Evolutionary conservation across 2,113 vertebrate species (phyloP).

Genomic region (Laterallus jamaicensis): DNA sequence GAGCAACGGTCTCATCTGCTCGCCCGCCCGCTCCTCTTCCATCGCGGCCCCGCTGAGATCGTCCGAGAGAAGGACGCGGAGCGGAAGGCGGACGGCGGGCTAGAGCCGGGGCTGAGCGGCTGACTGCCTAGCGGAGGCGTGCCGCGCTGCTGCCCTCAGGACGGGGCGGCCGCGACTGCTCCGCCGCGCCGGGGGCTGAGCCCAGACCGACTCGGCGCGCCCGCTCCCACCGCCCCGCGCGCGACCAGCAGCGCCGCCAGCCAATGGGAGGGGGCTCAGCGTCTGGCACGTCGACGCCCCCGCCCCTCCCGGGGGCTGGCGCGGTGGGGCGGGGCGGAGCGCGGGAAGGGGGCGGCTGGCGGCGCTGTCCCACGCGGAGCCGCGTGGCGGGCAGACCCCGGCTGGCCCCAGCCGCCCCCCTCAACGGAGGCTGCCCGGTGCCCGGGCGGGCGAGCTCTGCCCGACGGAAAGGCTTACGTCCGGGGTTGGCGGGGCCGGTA

Average conservation of each 20-base stretch:
- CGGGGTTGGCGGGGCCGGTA: neutral
- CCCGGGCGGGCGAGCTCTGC: neutral
- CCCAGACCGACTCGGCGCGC: neutral
- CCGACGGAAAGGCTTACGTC: too few species aligned
- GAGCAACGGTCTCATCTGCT: conserved; percentile 82
- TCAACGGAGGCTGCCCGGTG: too few species aligned
- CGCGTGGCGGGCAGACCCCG: neutral
- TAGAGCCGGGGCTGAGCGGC: neutral
- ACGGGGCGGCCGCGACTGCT: neutral
- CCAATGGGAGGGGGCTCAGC: neutral
- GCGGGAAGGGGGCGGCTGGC: neutral
- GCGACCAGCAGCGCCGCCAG: neutral
- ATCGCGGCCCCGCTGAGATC: conserved; percentile 48
- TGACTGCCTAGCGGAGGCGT: neutral
- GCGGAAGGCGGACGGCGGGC: neutral
- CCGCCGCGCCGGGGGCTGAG: neutral
- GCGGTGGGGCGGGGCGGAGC: neutral
- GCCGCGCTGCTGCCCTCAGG: neutral
- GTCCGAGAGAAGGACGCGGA: neutral
- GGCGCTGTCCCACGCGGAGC: neutral
- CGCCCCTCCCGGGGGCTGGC: neutral
- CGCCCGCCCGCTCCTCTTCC: conserved; percentile 77
- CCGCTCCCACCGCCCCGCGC: neutral
- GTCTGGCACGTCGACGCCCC: neutral
- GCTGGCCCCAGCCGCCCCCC: too few species aligned